Evolutionary conservation across 2,888 invertebrate species (phyloP), one percentile per base, ranked within the genome.

Genomic region (Sesamia inferens): DNA sequence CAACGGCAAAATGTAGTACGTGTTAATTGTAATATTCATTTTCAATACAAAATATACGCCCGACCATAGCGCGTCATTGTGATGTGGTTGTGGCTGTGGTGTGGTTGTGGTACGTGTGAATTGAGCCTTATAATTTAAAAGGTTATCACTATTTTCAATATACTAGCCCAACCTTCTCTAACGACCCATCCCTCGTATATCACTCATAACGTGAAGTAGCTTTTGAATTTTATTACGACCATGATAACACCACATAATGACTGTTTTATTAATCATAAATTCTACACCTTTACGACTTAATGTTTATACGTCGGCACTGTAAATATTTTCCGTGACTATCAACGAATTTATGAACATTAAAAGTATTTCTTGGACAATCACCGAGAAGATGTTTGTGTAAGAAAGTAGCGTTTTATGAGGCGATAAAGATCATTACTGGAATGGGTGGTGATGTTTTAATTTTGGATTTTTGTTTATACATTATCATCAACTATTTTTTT

Each of bases 251-350:
- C 82, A 59, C 82, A 69, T 85, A 84, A 88, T 82, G 85, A 85
- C 78, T 59, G 67, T 81, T 88, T 91, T 91, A 90, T 91, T 86
- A 90, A 89, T 88, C 90, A 88, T 92, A 92, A 92, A 91, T 91
- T 90, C 85, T 82, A 88, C 88, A 90, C 89, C 90, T 91, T 90
- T 91, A 90, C 86, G 89, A 88, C 87, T 86, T 89, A 89, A 89
- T 89, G 86, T 74, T 72, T 73, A 75, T 79, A 81, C 83, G 87
- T 69, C 77, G 81, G 67, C 73, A 82, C 71, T 72, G 90, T 88
- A 89, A 90, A 92, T 90, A 89, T 89, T 88, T 65, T 87, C 81
- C 76, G 70, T 81, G 79, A 84, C 88, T 88, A 92, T 92, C 89
- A 90, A 87, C 83, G 76, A 85, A 90, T 91, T 92, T 92, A 92